These are phyloP conservation scores for Ischnura elegans DNA, from an alignment of 2,888 invertebrate species.

Conservation along the genomic window DNA sequence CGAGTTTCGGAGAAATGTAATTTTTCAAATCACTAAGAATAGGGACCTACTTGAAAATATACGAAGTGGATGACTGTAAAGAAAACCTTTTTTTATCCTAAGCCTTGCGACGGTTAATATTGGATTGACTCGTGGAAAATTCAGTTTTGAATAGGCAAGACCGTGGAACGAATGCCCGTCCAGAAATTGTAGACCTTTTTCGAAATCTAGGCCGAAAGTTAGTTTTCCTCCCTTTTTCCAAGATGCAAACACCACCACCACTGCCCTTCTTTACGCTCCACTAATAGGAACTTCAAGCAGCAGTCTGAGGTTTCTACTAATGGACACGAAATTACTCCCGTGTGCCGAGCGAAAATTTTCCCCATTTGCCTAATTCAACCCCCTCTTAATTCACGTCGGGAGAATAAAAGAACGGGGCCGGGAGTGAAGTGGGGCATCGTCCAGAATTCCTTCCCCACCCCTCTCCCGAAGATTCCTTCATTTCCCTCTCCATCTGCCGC, in stretches of 20 bases:
- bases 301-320: background rate
- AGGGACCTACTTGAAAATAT: no score
- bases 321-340: background rate
- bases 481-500: background rate
- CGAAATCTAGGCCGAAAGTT: background rate
- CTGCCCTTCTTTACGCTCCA: background rate
- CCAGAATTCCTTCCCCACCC: no score
- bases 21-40: no score
- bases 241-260: background rate
- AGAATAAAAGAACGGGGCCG: background rate
- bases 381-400: background rate
- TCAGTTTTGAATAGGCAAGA: no score
- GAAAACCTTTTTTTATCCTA: no score
- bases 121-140: no score
- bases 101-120: no score
- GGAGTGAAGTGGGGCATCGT: background rate
- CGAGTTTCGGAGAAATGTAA: no score
- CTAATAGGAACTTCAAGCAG: background rate
- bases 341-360: background rate
- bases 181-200: no score
- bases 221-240: background rate
- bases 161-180: no score
- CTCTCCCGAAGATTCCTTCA: background rate
- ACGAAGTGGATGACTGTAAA: no score
- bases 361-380: conserved; percentile 16